Base-by-base conservation (phyloP, 2,888 invertebrate genomes). In the Lamellibrachia columna region DNA sequence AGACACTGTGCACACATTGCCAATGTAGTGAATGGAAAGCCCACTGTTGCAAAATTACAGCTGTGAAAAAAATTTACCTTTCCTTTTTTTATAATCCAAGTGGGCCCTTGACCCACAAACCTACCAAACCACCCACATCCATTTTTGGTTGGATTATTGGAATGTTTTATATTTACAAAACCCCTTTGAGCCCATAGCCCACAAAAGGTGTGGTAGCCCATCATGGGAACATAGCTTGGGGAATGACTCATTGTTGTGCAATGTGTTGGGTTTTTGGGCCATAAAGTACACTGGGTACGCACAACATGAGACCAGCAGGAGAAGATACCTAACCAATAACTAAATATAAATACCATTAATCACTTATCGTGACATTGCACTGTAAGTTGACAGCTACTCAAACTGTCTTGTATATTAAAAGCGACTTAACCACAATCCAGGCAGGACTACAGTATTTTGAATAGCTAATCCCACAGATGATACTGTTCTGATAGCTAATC, bases 321-420 rank as follows among this genome's bases (percentile, higher is more conserved):
- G 15, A 75, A 22, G 75, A 75, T 75, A 15, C 75, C 75, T 75
- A 22, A n/a, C 60, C 22, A 75, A 22, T n/a, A 22, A 75, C 75
- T 75, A 75, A 75, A 75, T 75, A 75, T 75, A 75, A 75, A n/a
- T 75, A 22, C 75, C 75, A 75, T 75, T 22, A 75, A 75, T 75
- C 75, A 75, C 40, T 75, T 75, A 75, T 75, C 75, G n/a, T n/a
- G 75, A 75, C 75, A 15, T 15, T 75, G 75, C 15, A 6, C 75
- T 75, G n/a, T 75, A 75, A 75, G 75, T 75, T 22, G 75, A 75
- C 75, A 75, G 75, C 75, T 75, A 22, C 15, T 75, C 75, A 75
- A 75, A 22, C 22, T 75, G 75, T n/a, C 75, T 75, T 75, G n/a
- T n/a, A 75, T 75, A 75, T 75, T 75, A 3, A 75, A 15, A 75